Base-by-base conservation (phyloP, 1,140 invertebrate species). In the Brachionus angularis region DNA sequence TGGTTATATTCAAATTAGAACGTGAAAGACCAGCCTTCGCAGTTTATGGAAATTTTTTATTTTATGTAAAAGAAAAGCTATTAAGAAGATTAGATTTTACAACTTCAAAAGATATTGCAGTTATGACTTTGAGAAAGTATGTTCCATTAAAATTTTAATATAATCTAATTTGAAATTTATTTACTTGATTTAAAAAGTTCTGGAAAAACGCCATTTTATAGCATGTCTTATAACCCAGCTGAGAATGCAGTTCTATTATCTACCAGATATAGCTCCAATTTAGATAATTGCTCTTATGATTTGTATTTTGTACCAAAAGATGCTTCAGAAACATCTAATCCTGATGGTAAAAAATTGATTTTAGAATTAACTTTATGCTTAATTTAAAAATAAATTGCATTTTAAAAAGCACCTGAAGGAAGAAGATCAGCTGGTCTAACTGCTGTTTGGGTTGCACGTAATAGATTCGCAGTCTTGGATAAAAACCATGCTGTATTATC, bases 361-460 rank as follows among this genome's bases (percentile, higher is more conserved):
- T n/a, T n/a, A n/a, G n/a, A n/a, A n/a, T n/a, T n/a, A n/a, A n/a
- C n/a, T n/a, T n/a, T n/a, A n/a, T n/a, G n/a, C n/a, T n/a, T n/a
- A 18, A 46, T 10, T 27, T 44, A 25, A 61, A 44, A 44, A 27
- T 14, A 25, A 27, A 2, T 18, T 23, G n/a, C 33, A 29, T 46
- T 53, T 29, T 27, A 73, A 76, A 58, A 72, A 81, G 79, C 81
- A 42, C 79, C 79, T 18, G 81, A 82, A 64, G 78, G 81, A 10
- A 14, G 52, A 21, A 84, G 94, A 18, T 89, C 90, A 1, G 86
- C 90, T 21, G 96, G 95, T 52, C 82, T 96, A 21, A 93, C 91
- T 5, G 93, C 94, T 14, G 87, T 98, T 39, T 99, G 96, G 96
- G 93, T 98, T 14, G 95, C 96, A 0, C 85, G 96, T 74, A 98